Conservation (phyloP, 1,140 invertebrate species). For the Drosophila pallidifrons region DNA sequence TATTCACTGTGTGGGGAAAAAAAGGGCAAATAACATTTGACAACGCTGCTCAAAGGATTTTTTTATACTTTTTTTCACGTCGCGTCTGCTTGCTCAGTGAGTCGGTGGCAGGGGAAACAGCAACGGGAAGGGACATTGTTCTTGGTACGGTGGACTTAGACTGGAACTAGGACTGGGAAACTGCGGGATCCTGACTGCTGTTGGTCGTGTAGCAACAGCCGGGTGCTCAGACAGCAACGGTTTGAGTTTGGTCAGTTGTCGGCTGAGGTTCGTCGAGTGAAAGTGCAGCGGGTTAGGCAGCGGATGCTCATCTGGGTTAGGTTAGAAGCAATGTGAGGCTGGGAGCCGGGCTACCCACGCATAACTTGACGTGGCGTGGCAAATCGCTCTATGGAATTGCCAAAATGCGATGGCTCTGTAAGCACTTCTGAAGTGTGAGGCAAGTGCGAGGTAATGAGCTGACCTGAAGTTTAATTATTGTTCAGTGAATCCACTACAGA, state of each 20-base stretch:
- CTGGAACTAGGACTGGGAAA: conserved; percentile 24
- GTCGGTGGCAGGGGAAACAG: conserved; percentile 9
- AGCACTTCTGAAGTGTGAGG: not conserved
- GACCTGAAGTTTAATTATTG: conserved; percentile 30
- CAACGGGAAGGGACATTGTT: conserved; percentile 26
- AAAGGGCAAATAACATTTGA: conserved; percentile 42
- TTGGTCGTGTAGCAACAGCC: conserved; percentile 37
- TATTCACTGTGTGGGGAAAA: conserved; percentile 26
- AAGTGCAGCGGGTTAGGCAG: conserved; percentile 59
- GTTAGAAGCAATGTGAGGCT: not conserved
- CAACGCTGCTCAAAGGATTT: conserved; percentile 67
- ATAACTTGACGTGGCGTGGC: conserved; percentile 1
- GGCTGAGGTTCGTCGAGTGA: conserved; percentile 64
- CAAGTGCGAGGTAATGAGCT: conserved; percentile 31
- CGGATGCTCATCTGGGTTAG: conserved; percentile 14
- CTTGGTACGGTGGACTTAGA: conserved; percentile 30
- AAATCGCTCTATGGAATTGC: conserved; percentile 40
- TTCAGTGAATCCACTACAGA: not conserved
- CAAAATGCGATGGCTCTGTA: not conserved
- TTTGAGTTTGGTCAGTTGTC: conserved; percentile 58
- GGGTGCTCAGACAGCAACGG: conserved; percentile 45
- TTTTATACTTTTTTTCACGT: conserved; percentile 33
- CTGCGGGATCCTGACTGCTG: conserved; percentile 2
- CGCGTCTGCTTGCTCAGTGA: conserved; percentile 51
- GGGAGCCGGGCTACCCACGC: conserved; percentile 10